phyloP scores from a whole-genome alignment of 2,797 vertebrate genomes.

The Falco concolor region DNA sequence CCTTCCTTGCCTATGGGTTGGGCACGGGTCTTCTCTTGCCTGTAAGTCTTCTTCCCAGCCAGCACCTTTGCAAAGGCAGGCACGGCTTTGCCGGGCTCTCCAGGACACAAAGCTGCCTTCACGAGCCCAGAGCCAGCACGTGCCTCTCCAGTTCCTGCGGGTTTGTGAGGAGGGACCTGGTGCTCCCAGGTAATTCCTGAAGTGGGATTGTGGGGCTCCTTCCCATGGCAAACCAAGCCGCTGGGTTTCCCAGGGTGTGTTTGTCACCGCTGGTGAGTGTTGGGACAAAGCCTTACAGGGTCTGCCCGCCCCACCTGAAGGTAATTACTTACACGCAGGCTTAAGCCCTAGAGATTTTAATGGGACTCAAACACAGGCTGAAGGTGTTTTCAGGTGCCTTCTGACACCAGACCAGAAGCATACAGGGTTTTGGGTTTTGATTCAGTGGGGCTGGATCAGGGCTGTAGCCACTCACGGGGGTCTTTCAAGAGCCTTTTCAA shows the following conservation, averaged over 20 bases:
- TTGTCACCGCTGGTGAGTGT: accelerated
- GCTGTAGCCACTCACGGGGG: accelerated
- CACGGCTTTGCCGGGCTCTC: background rate
- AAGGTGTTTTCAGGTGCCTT: background rate
- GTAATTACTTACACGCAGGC: background rate
- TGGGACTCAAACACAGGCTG: background rate
- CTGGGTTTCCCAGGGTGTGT: background rate
- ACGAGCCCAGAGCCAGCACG: accelerated
- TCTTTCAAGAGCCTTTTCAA: background rate
- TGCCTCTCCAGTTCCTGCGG: background rate
- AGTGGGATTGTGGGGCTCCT: background rate
- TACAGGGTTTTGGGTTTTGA: background rate
- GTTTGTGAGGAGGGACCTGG: background rate
- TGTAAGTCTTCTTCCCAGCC: background rate
- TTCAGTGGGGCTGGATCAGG: background rate
- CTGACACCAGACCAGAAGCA: background rate
- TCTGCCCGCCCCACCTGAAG: background rate
- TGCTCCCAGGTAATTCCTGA: background rate
- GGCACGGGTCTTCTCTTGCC: accelerated
- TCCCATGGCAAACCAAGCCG: background rate
- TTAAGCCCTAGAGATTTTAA: background rate
- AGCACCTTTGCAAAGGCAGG: background rate
- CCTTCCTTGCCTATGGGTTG: background rate
- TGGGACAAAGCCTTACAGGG: background rate
- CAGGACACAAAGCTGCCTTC: background rate